Percentiles rank a stretch among this genome's conserved stretches.
These are phyloP conservation scores for Anas bahamensis DNA, from an alignment of 2,797 vertebrate species.

Conservation along the genomic window DNA sequence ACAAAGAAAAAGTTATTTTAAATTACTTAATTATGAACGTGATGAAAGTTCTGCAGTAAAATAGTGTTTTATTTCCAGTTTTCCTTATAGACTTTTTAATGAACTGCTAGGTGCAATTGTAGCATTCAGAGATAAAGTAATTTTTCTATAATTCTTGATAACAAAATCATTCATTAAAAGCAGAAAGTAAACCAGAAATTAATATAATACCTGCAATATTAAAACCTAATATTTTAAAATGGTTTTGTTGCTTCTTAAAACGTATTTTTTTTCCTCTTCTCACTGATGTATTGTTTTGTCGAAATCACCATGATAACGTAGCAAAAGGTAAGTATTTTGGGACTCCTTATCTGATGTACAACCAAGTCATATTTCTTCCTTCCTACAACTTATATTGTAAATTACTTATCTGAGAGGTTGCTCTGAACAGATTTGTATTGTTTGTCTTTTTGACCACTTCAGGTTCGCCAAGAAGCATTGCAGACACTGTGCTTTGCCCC, in stretches of 20 bases:
- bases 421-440: neutral
- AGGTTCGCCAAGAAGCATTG: conserved; percentile 92
- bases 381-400: neutral
- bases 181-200: neutral
- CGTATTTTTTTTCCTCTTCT: neutral
- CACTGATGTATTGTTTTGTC: neutral
- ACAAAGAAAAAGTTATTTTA: neutral
- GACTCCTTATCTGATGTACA: neutral
- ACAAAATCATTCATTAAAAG: neutral
- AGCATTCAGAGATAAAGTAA: neutral
- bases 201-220: neutral
- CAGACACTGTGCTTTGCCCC: conserved; percentile 88
- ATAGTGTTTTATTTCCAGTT: neutral
- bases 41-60: neutral
- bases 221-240: neutral
- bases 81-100: neutral
- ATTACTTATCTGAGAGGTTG: neutral
- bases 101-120: neutral
- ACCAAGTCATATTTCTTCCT: neutral
- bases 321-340: neutral
- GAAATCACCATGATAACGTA: neutral
- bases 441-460: neutral
- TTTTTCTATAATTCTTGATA: neutral
- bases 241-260: neutral
- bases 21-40: neutral